Percentiles rank a stretch among this genome's conserved stretches.
Conservation (phyloP, 2,888 invertebrate genomes). For the Malachius bipustulatus region DNA sequence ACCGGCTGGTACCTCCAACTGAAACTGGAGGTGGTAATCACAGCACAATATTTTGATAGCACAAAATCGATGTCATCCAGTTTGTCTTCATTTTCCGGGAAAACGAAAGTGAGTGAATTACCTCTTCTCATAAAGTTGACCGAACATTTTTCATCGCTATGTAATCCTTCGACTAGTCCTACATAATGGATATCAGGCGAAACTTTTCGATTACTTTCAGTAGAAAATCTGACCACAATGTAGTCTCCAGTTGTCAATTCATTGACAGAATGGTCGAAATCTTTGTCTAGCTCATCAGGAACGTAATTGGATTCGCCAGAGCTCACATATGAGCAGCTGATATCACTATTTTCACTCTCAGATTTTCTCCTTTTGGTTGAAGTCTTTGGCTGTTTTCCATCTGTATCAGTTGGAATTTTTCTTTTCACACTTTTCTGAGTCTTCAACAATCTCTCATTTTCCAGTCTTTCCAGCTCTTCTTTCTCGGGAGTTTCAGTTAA, state of each 20-base stretch:
- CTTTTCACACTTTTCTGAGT: background rate
- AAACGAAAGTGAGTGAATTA: too few relatives aligned
- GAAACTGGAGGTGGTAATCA: too few relatives aligned
- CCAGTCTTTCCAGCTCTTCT: slow-evolving; percentile 5
- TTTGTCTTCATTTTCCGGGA: too few relatives aligned
- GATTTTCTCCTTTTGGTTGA: background rate
- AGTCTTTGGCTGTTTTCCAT: too few relatives aligned
- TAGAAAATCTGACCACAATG: slow-evolving; percentile 6
- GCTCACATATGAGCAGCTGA: background rate
- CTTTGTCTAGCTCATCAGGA: background rate
- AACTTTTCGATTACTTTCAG: slow-evolving; percentile 8
- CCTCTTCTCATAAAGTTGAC: too few relatives aligned
- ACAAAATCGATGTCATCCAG: too few relatives aligned
- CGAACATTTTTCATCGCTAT: too few relatives aligned
- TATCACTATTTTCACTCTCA: too few relatives aligned
- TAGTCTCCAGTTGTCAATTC: slow-evolving; percentile 4
- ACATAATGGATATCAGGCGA: slow-evolving; percentile 9
- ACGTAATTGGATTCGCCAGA: background rate
- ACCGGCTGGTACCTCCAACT: too few relatives aligned
- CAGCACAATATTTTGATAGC: too few relatives aligned
- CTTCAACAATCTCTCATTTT: background rate
- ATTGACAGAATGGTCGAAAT: slow-evolving; percentile 1
- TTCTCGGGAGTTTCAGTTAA: slow-evolving; percentile 19
- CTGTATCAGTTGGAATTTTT: background rate
- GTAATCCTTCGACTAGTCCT: slow-evolving; percentile 8